Base-by-base conservation (phyloP, 2,888 invertebrate genomes). In the Dorcus parallelipipedus region DNA sequence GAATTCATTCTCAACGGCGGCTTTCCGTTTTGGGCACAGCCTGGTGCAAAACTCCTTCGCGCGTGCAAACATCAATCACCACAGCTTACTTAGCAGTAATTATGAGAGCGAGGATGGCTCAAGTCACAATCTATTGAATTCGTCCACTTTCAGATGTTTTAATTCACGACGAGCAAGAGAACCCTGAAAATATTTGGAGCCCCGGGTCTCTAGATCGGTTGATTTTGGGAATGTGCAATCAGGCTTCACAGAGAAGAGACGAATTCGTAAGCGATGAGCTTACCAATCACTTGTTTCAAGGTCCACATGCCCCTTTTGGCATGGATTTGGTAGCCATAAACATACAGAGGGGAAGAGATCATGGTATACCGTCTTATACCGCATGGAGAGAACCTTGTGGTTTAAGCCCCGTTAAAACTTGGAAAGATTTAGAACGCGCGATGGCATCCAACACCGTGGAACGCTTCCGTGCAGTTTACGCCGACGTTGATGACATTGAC, bases 291-390 rank as follows among this genome's bases (percentile, higher is more conserved):
- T 80, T 93, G 0, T 93, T 93, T 71, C 91, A 92, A 81, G 88
- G 89, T 0, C 80, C 83, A 10, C 81, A 81, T 8, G 86, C 86
- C 59, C 83, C 84, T 20, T 91, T 90, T 67, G 91, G 95, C 0
- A 87, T 95, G 83, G 95, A 95, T 73, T 79, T 95, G 58, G 92
- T 93, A 0, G 90, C 95, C 0, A 87, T 95, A 54, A 95, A 95
- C 69, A 90, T 95, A 40, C 94, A 95, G 75, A 79, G 90, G 53
- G 95, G 92, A 0, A 82, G 95, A 38, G 95, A 95, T 73, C 95
- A 95, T 72, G 95, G 95, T 0, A 81, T 94, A 0, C 87, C 92
- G 0, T 82, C 90, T 0, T 95, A 93, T 72, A 88, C 89, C 0
- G 76, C 84, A 0, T 95, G 91, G 91, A 82, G 93, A 38, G 84